Evolutionary conservation across 1,140 invertebrate species (phyloP), one percentile per base, ranked within the genome.

Genomic region (Achatina immaculata): DNA sequence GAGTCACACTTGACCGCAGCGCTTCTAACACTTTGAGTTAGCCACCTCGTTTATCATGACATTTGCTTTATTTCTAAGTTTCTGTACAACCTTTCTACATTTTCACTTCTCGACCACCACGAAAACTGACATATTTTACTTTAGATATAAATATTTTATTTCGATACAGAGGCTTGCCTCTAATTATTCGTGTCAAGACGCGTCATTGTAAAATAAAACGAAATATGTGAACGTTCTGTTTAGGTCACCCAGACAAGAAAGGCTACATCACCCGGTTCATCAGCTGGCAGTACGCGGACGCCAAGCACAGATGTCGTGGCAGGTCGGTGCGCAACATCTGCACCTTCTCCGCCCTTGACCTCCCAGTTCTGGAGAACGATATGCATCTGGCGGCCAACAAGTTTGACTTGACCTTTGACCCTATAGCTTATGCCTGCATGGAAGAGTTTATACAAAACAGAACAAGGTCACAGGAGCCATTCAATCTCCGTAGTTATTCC

Each of bases 231-330:
- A n/a, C n/a, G n/a, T n/a, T 36, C 66, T 34, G 28, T 66, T 6
- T 48, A 80, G 78, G 78, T 55, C 38, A 80, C 38, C 78, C 78
- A 2, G 78, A 80, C 55, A 48, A 69, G 45, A 80, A 80, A 80
- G 78, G 78, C 24, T 80, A 80, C 68, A 55, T 80, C 31, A 71
- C 78, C 14, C 69, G 36, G 31, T 71, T 71, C 48, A 72, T 72
- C 45, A 48, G 42, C 48, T 80, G 78, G 78, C 42, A 48, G 34
- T 71, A 80, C 68, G 36, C 34, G 36, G 58, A 80, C 9, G n/a
- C 43, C 42, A 58, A 21, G 19, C 28, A 11, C 24, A 71, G 36
- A 58, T 80, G 78, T 42, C 78, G 51, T 19, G 78, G 78, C 1
- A 16, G 31, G 28, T n/a, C 36, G 21, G 42, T 80, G 3, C 65